These are phyloP conservation scores for Cenopis cana DNA, from an alignment of 2,888 invertebrate genomes.

Conservation along the genomic window DNA sequence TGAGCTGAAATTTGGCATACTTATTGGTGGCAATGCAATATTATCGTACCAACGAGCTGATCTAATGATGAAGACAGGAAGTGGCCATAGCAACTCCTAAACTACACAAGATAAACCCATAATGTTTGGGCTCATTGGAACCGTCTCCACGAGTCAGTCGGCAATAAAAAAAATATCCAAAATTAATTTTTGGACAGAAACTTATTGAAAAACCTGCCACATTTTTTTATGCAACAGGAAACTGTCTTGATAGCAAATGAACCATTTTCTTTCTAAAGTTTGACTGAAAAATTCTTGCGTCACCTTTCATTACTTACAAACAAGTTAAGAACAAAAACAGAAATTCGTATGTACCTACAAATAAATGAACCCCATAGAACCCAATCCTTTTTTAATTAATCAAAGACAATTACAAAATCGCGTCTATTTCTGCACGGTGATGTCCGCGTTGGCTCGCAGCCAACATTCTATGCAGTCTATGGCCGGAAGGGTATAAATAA, in stretches of 20 bases:
- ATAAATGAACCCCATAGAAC: neutral
- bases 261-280: neutral
- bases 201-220: no score
- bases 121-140: no score
- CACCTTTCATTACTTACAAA: neutral
- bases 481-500: constrained; percentile 62
- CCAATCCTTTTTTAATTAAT: constrained; percentile 49
- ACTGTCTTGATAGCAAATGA: neutral
- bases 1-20: no score
- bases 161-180: no score
- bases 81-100: no score
- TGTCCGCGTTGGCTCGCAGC: constrained; percentile 50
- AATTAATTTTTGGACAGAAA: no score
- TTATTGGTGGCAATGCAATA: no score
- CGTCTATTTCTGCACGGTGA: constrained; percentile 55
- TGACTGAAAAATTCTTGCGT: neutral
- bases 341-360: neutral
- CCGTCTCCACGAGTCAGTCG: no score
- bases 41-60: no score
- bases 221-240: no score
- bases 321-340: neutral
- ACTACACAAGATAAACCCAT: no score
- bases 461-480: constrained; percentile 58
- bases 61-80: no score
- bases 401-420: constrained; percentile 56